Evolutionary conservation across 1,140 invertebrate species (phyloP), one percentile per base, ranked within the genome.

Genomic region (Drosophila biarmipes): DNA sequence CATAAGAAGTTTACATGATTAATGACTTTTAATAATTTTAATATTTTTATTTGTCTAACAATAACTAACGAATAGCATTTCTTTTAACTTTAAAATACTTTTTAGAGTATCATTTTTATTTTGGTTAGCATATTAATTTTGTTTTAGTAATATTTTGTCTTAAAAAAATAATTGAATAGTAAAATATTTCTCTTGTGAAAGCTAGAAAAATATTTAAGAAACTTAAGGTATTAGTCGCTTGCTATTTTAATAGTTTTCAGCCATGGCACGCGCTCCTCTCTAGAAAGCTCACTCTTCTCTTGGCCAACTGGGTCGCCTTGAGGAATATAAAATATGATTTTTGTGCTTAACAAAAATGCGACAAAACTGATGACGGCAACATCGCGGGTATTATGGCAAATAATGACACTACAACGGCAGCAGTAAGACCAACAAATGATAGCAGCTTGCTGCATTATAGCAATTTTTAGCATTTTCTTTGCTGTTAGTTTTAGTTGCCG

Each of bases 311-410:
- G 54, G 71, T 59, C 66, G 69, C 52, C 14, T 52, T 48, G 45
- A 59, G 72, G 53, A 66, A 78, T 48, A 81, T 67, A 84, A 82
- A 82, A 86, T 81, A 86, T 86, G 82, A 86, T 78, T 78, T 62
- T 62, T 64, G 54, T 42, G 68, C 81, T 80, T 66, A 73, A 62
- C 61, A 54, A 66, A 86, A 86, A 86, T 86, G 82, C 82, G 82
- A 87, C 81, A 85, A 86, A 86, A 85, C 77, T 85, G 77, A 80
- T 85, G 81, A 78, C 63, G 81, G 75, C 76, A 78, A 67, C 73
- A 78, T 80, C 61, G 59, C 63, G 72, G 62, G 54, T 86, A 74
- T 78, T 86, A 86, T 75, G 81, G 59, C 77, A 86, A 86, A 78
- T 80, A 86, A 80, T 86, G 78, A 66, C 73, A 69, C 71, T 64